Evolutionary conservation across 2,888 invertebrate genomes (phyloP).

Genomic region (Sesia apiformis): DNA sequence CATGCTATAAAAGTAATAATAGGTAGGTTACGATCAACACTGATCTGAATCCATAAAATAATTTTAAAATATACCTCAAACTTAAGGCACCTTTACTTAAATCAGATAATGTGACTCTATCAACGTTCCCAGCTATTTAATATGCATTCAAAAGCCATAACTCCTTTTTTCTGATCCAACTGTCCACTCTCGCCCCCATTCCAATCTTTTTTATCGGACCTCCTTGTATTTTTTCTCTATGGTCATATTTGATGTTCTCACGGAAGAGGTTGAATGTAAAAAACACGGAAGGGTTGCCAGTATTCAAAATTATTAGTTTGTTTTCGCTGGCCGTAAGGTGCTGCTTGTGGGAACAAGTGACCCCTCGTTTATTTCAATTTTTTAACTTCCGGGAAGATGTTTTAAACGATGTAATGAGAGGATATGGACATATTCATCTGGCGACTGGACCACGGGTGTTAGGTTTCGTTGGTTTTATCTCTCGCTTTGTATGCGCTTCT

Average conservation of each 20-base stretch:
- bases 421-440: conserved; percentile 30
- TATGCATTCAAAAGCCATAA: conserved; percentile 45
- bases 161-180: conserved; percentile 49
- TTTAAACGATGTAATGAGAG: conserved; percentile 45
- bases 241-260: conserved; percentile 66
- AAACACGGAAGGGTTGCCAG: conserved; percentile 69
- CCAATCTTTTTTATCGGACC: conserved; percentile 42
- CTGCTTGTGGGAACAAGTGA: conserved; percentile 65
- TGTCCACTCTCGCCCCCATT: conserved; percentile 62
- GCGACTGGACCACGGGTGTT: conserved; percentile 38
- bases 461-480: background rate
- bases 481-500: too few relatives aligned
- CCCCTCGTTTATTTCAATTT: conserved; percentile 47
- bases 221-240: conserved; percentile 48
- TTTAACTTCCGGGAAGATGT: conserved; percentile 69
- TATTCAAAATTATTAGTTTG: conserved; percentile 63
- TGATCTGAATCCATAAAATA: background rate
- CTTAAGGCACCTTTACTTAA: background rate
- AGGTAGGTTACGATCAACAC: too few relatives aligned
- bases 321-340: conserved; percentile 57
- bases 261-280: conserved; percentile 66
- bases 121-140: conserved; percentile 36
- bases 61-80: background rate
- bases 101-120: conserved; percentile 40
- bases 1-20: background rate